phyloP scores from a whole-genome alignment of 2,888 invertebrate species.

The Tenthredo livida region DNA sequence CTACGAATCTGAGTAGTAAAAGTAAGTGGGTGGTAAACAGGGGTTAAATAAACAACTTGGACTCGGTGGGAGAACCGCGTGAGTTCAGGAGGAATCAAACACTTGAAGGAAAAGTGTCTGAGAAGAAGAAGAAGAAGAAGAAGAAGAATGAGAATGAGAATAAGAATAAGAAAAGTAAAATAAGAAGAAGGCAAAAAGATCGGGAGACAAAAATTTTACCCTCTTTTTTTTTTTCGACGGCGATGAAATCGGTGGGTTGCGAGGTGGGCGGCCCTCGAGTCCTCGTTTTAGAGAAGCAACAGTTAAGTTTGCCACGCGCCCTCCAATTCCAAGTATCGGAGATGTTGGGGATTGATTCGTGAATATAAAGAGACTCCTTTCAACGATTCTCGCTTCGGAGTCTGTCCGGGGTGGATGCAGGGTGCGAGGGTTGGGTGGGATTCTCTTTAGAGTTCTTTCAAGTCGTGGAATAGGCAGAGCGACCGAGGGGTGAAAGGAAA shows the following conservation, averaged over 20 bases:
- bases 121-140: neutral
- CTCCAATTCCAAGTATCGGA: slow-evolving; percentile 54
- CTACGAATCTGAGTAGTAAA: neutral
- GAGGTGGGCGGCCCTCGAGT: neutral
- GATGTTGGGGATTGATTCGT: slow-evolving; percentile 60
- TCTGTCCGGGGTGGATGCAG: slow-evolving; percentile 23
- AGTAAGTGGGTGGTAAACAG: slow-evolving; percentile 25
- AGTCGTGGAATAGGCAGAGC: neutral
- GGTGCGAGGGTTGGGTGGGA: neutral
- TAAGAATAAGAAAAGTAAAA: neutral
- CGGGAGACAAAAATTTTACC: neutral
- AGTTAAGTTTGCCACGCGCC: slow-evolving; percentile 57
- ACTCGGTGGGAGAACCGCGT: neutral
- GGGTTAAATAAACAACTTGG: slow-evolving; percentile 22
- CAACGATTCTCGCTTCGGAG: slow-evolving; percentile 35
- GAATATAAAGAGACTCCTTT: slow-evolving; percentile 57
- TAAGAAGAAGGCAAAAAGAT: neutral
- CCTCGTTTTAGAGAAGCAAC: slow-evolving; percentile 55
- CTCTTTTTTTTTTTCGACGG: neutral
- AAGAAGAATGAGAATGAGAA: neutral
- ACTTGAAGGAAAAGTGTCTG: slow-evolving; percentile 29
- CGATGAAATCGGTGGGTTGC: slow-evolving; percentile 26
- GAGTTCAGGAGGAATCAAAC: slow-evolving; percentile 25
- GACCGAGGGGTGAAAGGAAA: neutral
- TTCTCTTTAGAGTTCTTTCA: slow-evolving; percentile 27